A percentile compares a stretch with the other conserved stretches of the same genome.
phyloP scores from a whole-genome alignment of 2,888 invertebrate species.

The Brenthis ino region DNA sequence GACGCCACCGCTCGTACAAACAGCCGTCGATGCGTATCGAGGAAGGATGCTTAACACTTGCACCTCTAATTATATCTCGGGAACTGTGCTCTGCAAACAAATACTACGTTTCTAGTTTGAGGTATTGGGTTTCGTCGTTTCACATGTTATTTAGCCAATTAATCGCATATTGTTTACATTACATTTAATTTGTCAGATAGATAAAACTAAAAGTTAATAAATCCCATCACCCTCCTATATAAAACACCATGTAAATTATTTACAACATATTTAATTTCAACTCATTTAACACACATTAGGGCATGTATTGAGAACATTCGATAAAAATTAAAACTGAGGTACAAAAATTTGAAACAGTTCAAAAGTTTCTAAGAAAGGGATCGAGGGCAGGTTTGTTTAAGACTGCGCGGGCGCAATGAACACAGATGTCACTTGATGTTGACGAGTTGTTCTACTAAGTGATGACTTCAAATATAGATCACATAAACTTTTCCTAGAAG shows the following conservation, averaged over 20 bases:
- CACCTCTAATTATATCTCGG: slow-evolving; percentile 76
- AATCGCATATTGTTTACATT: too few relatives aligned
- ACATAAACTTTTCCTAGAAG: slow-evolving; percentile 26
- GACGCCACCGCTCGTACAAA: slow-evolving; percentile 70
- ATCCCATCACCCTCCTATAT: too few relatives aligned
- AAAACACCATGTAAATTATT: too few relatives aligned
- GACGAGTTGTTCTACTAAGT: slow-evolving; percentile 53
- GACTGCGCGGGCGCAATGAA: slow-evolving; percentile 55
- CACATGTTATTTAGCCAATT: slow-evolving; percentile 31
- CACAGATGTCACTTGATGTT: slow-evolving; percentile 68
- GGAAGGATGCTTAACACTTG: slow-evolving; percentile 78
- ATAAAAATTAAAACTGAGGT: slow-evolving; percentile 45
- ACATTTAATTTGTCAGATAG: too few relatives aligned
- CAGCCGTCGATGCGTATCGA: slow-evolving; percentile 71
- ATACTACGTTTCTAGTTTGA: slow-evolving; percentile 45
- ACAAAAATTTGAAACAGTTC: slow-evolving; percentile 57
- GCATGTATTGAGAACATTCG: too few relatives aligned
- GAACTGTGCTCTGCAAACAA: slow-evolving; percentile 67
- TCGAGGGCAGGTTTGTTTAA: slow-evolving; percentile 74
- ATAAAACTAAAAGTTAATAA: too few relatives aligned
- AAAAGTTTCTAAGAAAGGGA: slow-evolving; percentile 75
- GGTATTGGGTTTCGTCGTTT: slow-evolving; percentile 37
- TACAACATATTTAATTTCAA: too few relatives aligned
- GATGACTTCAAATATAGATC: slow-evolving; percentile 57
- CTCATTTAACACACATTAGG: slow-evolving; percentile 9